A percentile compares a stretch with the other conserved stretches of the same genome.
Evolutionary conservation across 2,888 invertebrate genomes (phyloP).

Genomic region (Volucella bombylans): DNA sequence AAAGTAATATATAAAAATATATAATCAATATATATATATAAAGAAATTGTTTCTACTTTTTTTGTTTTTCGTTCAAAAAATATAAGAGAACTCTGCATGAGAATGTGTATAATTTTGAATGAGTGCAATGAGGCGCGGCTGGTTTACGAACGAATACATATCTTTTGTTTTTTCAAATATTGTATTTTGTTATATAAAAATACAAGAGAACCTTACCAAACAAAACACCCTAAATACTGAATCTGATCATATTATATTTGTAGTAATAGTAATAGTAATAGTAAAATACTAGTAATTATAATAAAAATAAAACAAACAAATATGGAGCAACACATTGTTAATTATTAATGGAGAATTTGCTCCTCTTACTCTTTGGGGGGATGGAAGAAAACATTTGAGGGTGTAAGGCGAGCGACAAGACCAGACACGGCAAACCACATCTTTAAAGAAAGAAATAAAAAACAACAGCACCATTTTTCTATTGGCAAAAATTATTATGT

Average conservation of each 20-base stretch:
- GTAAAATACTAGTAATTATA: too few relatives aligned
- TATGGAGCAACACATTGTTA: constrained; percentile 1
- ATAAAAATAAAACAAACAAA: constrained; percentile 5
- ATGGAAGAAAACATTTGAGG: constrained; percentile 25
- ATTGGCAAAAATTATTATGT: constrained; percentile 25
- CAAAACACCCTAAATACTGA: constrained; percentile 47
- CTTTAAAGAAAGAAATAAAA: constrained; percentile 67
- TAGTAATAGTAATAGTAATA: background rate
- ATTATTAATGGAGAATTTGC: background rate
- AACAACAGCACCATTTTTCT: constrained; percentile 47
- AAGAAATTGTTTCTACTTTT: constrained; percentile 1
- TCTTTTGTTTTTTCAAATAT: constrained; percentile 7
- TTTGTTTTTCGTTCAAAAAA: background rate
- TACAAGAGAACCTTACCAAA: constrained; percentile 56
- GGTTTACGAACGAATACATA: background rate
- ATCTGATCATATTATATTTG: background rate
- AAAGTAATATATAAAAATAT: constrained; percentile 21
- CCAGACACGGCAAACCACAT: constrained; percentile 45
- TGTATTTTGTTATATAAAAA: constrained; percentile 7
- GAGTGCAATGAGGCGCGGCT: constrained; percentile 69
- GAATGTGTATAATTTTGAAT: constrained; percentile 65
- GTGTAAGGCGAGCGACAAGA: constrained; percentile 34
- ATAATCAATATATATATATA: constrained; percentile 32
- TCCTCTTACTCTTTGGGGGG: constrained; percentile 41
- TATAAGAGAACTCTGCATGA: constrained; percentile 44